phyloP scores from a whole-genome alignment of 1,140 invertebrate genomes.

The Pristionchus pacificus region DNA sequence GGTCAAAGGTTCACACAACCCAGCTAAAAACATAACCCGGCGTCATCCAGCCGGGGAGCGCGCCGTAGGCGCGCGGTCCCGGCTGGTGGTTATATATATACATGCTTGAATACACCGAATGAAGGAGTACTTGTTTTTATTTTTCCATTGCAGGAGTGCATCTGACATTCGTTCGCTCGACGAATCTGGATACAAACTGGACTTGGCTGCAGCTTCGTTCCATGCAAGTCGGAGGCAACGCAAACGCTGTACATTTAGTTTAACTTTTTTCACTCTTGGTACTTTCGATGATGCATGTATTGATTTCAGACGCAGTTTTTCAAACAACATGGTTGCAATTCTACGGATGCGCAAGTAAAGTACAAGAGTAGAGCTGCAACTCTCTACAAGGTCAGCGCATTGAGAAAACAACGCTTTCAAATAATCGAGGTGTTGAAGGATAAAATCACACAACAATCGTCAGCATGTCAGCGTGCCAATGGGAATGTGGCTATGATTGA shows the following conservation, averaged over 20 bases:
- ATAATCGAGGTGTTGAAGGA: constrained; percentile 60
- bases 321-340: constrained; percentile 82
- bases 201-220: constrained; percentile 74
- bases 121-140: no score
- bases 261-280: constrained; percentile 1
- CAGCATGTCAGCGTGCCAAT: constrained; percentile 80
- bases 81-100: no score
- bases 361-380: constrained; percentile 92
- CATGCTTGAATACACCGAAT: no score
- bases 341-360: constrained; percentile 89
- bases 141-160: constrained; percentile 43
- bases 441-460: constrained; percentile 73
- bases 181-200: constrained; percentile 87
- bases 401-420: constrained; percentile 31
- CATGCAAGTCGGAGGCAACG: constrained; percentile 98
- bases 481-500: constrained; percentile 74
- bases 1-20: no score
- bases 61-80: no score
- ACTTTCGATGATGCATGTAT: background rate
- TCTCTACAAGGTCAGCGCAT: constrained; percentile 69
- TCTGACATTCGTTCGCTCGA: constrained; percentile 61
- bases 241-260: constrained; percentile 77
- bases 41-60: no score
- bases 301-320: constrained; percentile 80
- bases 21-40: no score